phyloP scores from a whole-genome alignment of 2,888 invertebrate genomes.

The Tiphia femorata region DNA sequence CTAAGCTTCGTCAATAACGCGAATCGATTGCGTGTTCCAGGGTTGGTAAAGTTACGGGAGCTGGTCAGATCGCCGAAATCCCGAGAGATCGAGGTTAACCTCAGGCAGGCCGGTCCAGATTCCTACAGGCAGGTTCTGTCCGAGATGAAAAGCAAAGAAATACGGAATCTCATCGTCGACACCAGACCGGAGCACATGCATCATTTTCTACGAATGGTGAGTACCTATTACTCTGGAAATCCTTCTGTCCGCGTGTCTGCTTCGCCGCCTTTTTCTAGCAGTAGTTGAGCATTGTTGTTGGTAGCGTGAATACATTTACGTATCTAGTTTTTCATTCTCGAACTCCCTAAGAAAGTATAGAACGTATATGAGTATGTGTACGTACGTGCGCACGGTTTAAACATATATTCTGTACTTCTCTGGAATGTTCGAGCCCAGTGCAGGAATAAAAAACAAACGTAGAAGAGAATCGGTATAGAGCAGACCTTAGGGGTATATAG shows the following conservation, averaged over 20 bases:
- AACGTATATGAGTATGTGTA: no score
- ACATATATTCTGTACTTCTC: no score
- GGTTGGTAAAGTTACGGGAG: conserved; percentile 79
- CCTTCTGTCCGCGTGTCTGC: no score
- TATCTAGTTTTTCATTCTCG: no score
- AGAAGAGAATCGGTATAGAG: no score
- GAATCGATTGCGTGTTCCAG: conserved; percentile 67
- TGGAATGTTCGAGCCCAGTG: no score
- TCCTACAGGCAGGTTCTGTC: conserved; percentile 78
- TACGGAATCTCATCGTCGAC: conserved; percentile 83
- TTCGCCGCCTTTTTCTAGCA: no score
- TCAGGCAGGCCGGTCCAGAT: conserved; percentile 77
- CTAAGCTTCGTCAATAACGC: background rate
- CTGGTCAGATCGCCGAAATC: conserved; percentile 76
- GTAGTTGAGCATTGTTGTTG: no score
- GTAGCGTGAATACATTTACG: no score
- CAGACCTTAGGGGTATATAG: no score
- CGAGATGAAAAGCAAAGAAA: conserved; percentile 82
- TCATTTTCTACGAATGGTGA: conserved; percentile 80
- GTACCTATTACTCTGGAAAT: conserved; percentile 1
- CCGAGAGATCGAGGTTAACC: conserved; percentile 76
- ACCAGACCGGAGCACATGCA: conserved; percentile 80
- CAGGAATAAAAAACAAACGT: no score
- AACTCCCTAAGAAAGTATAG: no score
- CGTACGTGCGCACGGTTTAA: background rate